Evolutionary conservation across 2,888 invertebrate genomes (phyloP).

Genomic region (Athrips mouffetella): DNA sequence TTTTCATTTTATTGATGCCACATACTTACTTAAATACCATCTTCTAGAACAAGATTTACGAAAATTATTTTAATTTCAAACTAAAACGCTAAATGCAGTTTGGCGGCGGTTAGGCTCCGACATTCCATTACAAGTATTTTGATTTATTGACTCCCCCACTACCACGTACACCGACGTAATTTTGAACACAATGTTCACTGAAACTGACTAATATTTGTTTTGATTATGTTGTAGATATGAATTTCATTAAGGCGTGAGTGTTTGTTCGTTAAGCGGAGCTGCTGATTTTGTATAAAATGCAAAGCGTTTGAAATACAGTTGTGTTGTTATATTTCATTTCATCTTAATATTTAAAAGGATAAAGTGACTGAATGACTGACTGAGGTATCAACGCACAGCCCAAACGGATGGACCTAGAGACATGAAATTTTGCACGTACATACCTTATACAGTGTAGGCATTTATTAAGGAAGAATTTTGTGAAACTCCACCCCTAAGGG

Average conservation of each 20-base stretch:
- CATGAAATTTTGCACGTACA: too few relatives aligned
- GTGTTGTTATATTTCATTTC: too few relatives aligned
- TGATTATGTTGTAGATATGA: background rate
- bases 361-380: too few relatives aligned
- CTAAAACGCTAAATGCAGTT: background rate
- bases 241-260: background rate
- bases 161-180: conserved; percentile 8
- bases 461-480: too few relatives aligned
- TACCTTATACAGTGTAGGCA: too few relatives aligned
- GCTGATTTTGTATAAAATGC: background rate
- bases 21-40: too few relatives aligned
- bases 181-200: conserved; percentile 2
- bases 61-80: background rate
- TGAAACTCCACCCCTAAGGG: too few relatives aligned
- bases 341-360: too few relatives aligned
- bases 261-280: background rate
- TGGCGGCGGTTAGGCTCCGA: conserved; percentile 30
- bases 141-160: conserved; percentile 59
- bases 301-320: too few relatives aligned
- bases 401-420: too few relatives aligned
- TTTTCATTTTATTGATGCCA: too few relatives aligned
- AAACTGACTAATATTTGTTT: conserved; percentile 2
- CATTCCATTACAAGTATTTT: conserved; percentile 71
- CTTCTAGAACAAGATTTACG: background rate
- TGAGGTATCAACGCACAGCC: too few relatives aligned